Base-by-base conservation (phyloP, 2,113 vertebrate genomes). In the Aspiorhynchus laticeps region DNA sequence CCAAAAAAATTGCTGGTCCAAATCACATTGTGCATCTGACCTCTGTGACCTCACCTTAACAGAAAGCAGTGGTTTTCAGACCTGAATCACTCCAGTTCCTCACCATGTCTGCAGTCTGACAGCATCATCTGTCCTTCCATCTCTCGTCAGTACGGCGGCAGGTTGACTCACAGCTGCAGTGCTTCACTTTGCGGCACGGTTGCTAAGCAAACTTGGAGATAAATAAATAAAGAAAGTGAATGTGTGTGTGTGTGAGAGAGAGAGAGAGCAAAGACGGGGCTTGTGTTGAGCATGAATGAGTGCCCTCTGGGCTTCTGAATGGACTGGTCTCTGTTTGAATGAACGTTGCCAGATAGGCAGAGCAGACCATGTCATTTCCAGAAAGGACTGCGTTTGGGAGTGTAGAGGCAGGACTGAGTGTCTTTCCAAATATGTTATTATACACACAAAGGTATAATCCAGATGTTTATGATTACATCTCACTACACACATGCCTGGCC, bases 171-270 rank as follows among this genome's bases (percentile, higher is more conserved):
- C 87, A 21, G 4, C 88, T 43, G 79, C 83, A 76, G 83, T 86
- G 78, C 59, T 77, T 78, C 84, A 79, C 73, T 88, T 89, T 86
- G 86, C n/a, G 1, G 88, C 67, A 3, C 65, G 59, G 90, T 91
- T 92, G 88, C 91, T 90, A 91, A 81, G 89, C 82, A 88, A 90
- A 91, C 67, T 1, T 7, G 24, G 33, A 86, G 81, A 88, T 90
- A 86, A 91, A 92, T 85, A 89, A 90, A 91, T 75, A 87, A 43
- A 83, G 26, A 76, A 86, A 46, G 56, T 51, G 31, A 63, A n/a
- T 61, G 79, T 77, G n/a, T 85, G 3, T 71, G 26, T 74, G 26
- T 84, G 2, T 71, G 26, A 71, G 21, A 63, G 43, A 2, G 17
- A 63, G 56, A 82, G 80, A 41, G 59, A 71, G 46, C 19, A n/a